Conservation (phyloP, 2,888 invertebrate genomes). For the Esperia sulphurella region DNA sequence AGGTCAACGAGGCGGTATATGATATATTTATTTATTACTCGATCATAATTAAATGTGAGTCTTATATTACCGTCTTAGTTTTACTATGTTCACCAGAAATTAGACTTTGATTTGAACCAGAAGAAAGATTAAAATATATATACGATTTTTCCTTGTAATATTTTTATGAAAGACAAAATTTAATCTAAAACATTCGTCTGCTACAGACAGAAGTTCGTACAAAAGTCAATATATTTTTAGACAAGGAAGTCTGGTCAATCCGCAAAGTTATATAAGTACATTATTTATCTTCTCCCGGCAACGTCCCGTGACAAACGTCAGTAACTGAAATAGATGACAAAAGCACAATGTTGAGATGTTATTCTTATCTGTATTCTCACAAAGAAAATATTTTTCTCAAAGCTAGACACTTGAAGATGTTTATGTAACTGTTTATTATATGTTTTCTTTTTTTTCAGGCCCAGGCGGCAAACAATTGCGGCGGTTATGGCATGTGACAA, state of each 20-base stretch:
- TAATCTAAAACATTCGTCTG: no score
- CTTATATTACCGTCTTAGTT: no score
- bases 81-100: no score
- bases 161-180: no score
- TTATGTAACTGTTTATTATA: slow-evolving; percentile 35
- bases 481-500: slow-evolving; percentile 22
- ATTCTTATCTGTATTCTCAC: slow-evolving; percentile 28
- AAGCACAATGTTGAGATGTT: slow-evolving; percentile 31
- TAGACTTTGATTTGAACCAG: no score
- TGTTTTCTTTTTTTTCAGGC: slow-evolving; percentile 19
- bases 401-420: slow-evolving; percentile 26
- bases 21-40: no score
- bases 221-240: no score
- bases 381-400: slow-evolving; percentile 29
- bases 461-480: slow-evolving; percentile 11
- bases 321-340: slow-evolving; percentile 23
- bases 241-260: slow-evolving; percentile 16
- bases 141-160: no score
- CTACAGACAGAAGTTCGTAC: no score
- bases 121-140: neutral
- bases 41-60: no score
- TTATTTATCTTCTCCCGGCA: slow-evolving; percentile 18
- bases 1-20: no score
- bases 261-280: slow-evolving; percentile 12
- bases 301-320: slow-evolving; percentile 18